A percentile compares a stretch with the other conserved stretches of the same genome.
These are phyloP conservation scores for Rhinoraja longicauda DNA, from an alignment of 2,797 vertebrate species.

Conservation along the genomic window DNA sequence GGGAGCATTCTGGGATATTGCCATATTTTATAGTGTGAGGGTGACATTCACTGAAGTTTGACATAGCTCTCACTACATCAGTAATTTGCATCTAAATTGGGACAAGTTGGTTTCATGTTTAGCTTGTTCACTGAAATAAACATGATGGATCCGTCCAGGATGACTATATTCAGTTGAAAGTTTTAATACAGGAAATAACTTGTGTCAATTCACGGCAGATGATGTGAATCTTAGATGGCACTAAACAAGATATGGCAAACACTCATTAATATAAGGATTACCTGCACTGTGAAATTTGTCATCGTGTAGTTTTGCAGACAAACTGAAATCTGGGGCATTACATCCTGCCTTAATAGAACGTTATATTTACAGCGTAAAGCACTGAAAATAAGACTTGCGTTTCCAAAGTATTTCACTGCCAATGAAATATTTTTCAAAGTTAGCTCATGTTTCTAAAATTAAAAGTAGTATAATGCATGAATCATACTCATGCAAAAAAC, in stretches of 20 bases:
- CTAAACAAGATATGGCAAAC: background rate
- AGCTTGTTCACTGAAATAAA: constrained; percentile 26
- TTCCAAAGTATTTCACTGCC: background rate
- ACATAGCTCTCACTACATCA: background rate
- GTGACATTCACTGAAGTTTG: constrained; percentile 24
- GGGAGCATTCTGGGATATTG: background rate
- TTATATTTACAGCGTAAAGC: background rate
- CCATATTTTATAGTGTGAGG: constrained; percentile 18
- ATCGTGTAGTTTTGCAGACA: background rate
- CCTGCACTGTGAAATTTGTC: constrained; percentile 1
- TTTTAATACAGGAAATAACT: background rate
- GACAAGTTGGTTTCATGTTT: constrained; percentile 19
- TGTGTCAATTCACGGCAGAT: background rate
- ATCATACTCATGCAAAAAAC: background rate
- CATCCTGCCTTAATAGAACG: background rate
- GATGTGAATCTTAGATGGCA: background rate
- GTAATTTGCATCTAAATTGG: constrained; percentile 33
- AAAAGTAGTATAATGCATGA: background rate
- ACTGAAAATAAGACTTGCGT: background rate
- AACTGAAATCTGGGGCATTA: background rate
- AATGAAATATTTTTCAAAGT: background rate
- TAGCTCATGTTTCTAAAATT: no score
- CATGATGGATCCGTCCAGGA: background rate
- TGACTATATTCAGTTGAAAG: background rate
- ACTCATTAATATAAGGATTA: background rate